phyloP scores from a whole-genome alignment of 1,140 invertebrate species.

The Carcinoscorpius rotundicauda region DNA sequence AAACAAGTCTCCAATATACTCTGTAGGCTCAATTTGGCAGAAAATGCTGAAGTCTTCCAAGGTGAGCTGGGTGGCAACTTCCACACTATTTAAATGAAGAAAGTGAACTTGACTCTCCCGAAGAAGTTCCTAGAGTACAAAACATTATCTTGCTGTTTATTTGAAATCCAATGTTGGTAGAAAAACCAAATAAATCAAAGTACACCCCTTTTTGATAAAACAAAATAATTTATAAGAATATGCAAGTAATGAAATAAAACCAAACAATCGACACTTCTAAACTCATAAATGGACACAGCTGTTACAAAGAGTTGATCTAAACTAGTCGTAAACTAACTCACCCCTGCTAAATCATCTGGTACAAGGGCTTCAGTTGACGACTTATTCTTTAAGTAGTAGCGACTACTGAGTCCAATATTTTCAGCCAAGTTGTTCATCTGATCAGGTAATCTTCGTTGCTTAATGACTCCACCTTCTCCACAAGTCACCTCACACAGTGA shows the following conservation, averaged over 20 bases:
- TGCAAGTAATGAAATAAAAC: too few relatives aligned
- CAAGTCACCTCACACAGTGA: conserved; percentile 92
- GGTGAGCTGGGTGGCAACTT: conserved; percentile 90
- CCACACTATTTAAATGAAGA: conserved; percentile 86
- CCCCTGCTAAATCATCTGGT: conserved; percentile 78
- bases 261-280: too few relatives aligned
- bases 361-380: conserved; percentile 85
- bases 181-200: too few relatives aligned
- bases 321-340: conserved; percentile 12
- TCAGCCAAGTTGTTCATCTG: conserved; percentile 92
- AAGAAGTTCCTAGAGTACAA: conserved; percentile 56
- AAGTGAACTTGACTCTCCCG: conserved; percentile 87
- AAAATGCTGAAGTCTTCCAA: conserved; percentile 93
- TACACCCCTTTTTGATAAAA: too few relatives aligned
- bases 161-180: too few relatives aligned
- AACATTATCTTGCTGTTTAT: neutral
- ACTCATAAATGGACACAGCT: too few relatives aligned
- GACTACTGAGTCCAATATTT: conserved; percentile 54
- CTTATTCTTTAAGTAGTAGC: conserved; percentile 95
- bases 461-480: conserved; percentile 80
- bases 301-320: too few relatives aligned
- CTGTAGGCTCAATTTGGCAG: conserved; percentile 92
- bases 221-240: neutral
- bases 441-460: conserved; percentile 88
- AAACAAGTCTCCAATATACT: conserved; percentile 96